These are phyloP conservation scores for Nycteola revayana DNA, from an alignment of 2,888 invertebrate genomes.

Conservation along the genomic window DNA sequence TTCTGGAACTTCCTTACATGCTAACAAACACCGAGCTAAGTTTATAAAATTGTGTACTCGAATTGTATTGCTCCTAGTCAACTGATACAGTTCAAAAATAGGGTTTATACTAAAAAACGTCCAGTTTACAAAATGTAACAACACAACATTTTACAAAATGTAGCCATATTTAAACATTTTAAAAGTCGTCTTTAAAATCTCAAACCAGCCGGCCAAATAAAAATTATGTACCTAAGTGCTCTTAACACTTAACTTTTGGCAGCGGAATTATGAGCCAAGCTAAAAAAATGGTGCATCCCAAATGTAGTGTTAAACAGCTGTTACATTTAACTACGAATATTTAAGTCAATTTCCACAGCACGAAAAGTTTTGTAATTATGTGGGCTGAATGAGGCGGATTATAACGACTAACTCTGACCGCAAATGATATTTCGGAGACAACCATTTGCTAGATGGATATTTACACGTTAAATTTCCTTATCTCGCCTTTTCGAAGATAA, in stretches of 20 bases:
- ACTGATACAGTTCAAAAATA: too few species aligned
- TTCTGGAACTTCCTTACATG: too few species aligned
- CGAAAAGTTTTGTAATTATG: constrained; percentile 14
- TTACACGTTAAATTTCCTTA: constrained; percentile 13
- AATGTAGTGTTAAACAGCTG: constrained; percentile 10
- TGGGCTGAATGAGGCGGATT: constrained; percentile 16
- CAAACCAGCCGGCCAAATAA: too few species aligned
- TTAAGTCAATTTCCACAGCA: constrained; percentile 13
- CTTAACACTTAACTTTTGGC: constrained; percentile 23
- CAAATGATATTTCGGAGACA: constrained; percentile 19
- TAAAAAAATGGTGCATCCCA: constrained; percentile 10
- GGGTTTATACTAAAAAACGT: too few species aligned
- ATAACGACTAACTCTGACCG: constrained; percentile 14
- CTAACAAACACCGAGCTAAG: too few species aligned
- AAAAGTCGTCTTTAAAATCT: too few species aligned
- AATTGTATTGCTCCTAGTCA: too few species aligned
- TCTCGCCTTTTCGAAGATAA: constrained; percentile 2
- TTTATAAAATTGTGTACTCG: too few species aligned
- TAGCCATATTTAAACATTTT: too few species aligned
- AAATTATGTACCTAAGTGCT: constrained; percentile 14
- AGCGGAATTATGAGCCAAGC: constrained; percentile 6
- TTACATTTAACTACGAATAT: constrained; percentile 3
- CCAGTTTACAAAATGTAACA: too few species aligned
- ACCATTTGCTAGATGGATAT: constrained; percentile 15
- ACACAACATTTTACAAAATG: too few species aligned